phyloP scores from a whole-genome alignment of 2,797 vertebrate species.

The Phoxinus dragarum region DNA sequence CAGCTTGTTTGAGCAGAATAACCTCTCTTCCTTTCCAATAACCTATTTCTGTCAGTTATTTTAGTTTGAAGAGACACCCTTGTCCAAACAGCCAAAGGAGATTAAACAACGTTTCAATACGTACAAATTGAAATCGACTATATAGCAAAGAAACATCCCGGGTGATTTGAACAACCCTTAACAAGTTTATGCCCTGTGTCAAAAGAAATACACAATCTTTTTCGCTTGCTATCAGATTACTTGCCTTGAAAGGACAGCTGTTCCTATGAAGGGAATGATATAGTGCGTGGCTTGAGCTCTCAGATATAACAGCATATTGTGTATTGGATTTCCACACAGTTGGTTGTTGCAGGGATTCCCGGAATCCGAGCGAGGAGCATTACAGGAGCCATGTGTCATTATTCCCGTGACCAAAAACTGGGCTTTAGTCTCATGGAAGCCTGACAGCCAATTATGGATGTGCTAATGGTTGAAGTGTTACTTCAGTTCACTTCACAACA shows the following conservation, averaged over 20 bases:
- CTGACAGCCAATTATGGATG: constrained; percentile 17
- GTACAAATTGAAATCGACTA: constrained; percentile 17
- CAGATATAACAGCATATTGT: constrained; percentile 65
- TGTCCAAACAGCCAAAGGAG: constrained; percentile 33
- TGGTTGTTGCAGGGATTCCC: constrained; percentile 61
- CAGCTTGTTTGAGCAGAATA: not conserved
- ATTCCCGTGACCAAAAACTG: constrained; percentile 37
- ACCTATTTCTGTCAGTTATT: constrained; percentile 13
- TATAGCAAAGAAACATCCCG: constrained; percentile 20
- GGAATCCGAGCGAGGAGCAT: constrained; percentile 11
- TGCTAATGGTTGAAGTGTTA: constrained; percentile 20
- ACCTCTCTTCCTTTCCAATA: not conserved
- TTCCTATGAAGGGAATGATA: constrained; percentile 58
- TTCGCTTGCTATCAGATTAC: constrained; percentile 61
- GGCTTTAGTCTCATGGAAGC: constrained; percentile 23
- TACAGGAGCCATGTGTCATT: constrained; percentile 49
- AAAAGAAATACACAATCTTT: constrained; percentile 61
- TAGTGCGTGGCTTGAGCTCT: constrained; percentile 53
- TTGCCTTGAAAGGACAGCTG: constrained; percentile 69
- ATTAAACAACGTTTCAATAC: constrained; percentile 30
- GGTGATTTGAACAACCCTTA: constrained; percentile 41
- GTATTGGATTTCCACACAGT: constrained; percentile 59
- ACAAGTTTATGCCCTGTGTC: constrained; percentile 57
- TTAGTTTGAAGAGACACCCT: constrained; percentile 22
- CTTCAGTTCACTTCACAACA: constrained; percentile 19